Conservation (phyloP, 2,797 vertebrate species). For the Uromys caudimaculatus region DNA sequence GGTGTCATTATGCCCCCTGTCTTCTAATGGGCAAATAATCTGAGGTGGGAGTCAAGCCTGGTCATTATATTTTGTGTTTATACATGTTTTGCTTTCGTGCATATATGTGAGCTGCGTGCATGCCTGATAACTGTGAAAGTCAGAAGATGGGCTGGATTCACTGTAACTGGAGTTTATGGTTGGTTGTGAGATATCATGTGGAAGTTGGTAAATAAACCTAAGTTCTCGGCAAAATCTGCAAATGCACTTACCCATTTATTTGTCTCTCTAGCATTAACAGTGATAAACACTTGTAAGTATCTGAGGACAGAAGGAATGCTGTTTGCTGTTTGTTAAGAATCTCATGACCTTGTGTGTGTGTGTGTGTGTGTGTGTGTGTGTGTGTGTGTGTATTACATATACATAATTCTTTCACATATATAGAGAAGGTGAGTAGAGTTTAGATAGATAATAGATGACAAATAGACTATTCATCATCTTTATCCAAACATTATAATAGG, state of each 20-base stretch:
- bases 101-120: neutral
- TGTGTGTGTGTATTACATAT: neutral
- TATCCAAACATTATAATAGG: neutral
- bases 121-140: neutral
- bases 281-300: neutral
- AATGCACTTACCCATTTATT: neutral
- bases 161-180: neutral
- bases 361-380: too few relatives aligned
- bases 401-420: neutral
- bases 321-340: neutral
- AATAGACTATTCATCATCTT: neutral
- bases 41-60: slow-evolving; percentile 64
- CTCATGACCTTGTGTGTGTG: neutral
- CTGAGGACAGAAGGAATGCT: neutral
- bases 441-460: neutral
- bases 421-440: neutral
- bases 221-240: neutral
- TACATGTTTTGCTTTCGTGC: neutral
- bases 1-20: slow-evolving; percentile 59
- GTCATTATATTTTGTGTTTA: neutral
- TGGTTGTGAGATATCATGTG: neutral
- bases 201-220: neutral
- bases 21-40: slow-evolving; percentile 72
- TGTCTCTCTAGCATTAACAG: neutral
- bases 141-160: neutral